A percentile compares a stretch with the other conserved stretches of the same genome.
phyloP scores from a whole-genome alignment of 2,888 invertebrate species.

The Acanthopleura granulata region DNA sequence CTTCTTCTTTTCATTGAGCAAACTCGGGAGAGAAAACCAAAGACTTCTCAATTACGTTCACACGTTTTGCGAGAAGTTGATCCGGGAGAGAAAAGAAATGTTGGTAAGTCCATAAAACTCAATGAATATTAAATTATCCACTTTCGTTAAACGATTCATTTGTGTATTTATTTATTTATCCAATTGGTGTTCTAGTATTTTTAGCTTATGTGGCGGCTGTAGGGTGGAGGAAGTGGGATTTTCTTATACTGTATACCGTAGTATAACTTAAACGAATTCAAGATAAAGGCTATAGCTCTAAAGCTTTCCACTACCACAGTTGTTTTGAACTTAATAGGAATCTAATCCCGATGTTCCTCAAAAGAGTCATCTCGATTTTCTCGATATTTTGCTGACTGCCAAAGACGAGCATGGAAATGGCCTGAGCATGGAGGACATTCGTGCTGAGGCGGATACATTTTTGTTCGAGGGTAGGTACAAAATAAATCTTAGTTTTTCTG shows the following conservation, averaged over 20 bases:
- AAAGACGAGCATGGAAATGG: slow-evolving; percentile 6
- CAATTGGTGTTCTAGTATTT: no score
- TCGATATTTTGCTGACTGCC: slow-evolving; percentile 9
- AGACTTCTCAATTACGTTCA: background rate
- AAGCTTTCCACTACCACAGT: no score
- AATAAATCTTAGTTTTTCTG: no score
- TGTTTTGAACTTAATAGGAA: background rate
- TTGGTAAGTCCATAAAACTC: background rate
- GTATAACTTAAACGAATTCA: no score
- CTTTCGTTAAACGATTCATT: no score
- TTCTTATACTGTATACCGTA: no score
- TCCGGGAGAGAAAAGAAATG: slow-evolving; percentile 6
- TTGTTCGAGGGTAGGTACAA: slow-evolving; percentile 8
- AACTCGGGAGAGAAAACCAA: background rate
- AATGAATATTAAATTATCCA: no score
- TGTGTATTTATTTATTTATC: no score
- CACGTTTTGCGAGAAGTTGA: background rate
- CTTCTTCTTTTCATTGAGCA: background rate
- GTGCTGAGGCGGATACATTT: slow-evolving; percentile 7
- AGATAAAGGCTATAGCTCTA: no score
- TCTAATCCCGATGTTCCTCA: background rate
- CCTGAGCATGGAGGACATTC: background rate
- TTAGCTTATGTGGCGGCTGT: no score
- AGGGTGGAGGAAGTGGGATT: no score
- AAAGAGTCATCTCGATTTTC: slow-evolving; percentile 2